Percentiles rank a stretch among this genome's conserved stretches.
Conservation (phyloP, 2,888 invertebrate species). For the Brassicogethes aeneus region DNA sequence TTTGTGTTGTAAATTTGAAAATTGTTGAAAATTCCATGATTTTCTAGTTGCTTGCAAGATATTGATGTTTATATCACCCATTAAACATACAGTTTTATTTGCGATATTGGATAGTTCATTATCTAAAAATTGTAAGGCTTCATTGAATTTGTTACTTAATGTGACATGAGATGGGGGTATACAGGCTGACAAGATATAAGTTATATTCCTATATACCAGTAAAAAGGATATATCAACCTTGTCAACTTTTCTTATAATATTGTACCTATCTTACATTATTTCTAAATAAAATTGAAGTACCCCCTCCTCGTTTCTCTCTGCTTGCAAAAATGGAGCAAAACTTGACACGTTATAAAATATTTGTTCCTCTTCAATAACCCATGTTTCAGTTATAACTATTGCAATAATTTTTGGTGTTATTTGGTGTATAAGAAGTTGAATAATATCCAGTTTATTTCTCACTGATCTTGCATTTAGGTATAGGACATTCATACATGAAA, state of each 20-base stretch:
- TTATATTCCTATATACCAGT: no score
- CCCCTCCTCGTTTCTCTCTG: not conserved
- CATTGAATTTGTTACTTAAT: not conserved
- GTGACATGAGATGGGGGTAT: conserved; percentile 1
- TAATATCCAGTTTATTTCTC: conserved; percentile 1
- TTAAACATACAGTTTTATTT: not conserved
- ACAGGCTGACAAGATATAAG: no score
- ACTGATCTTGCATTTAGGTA: not conserved
- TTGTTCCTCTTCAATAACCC: not conserved
- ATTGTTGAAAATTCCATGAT: not conserved
- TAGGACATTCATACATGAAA: not conserved
- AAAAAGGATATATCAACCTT: not conserved
- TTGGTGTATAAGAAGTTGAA: conserved; percentile 1
- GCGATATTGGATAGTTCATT: not conserved
- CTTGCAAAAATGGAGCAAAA: conserved; percentile 1
- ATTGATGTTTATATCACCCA: not conserved
- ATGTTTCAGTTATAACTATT: not conserved
- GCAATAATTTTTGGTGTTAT: not conserved
- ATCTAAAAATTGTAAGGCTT: conserved; percentile 1
- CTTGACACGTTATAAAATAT: not conserved
- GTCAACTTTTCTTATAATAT: conserved; percentile 1
- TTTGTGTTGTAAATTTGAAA: conserved; percentile 1
- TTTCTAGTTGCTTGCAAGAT: not conserved
- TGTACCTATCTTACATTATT: not conserved
- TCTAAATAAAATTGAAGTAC: not conserved